phyloP scores from a whole-genome alignment of 2,113 vertebrate genomes.

The Dipodomys merriami region DNA sequence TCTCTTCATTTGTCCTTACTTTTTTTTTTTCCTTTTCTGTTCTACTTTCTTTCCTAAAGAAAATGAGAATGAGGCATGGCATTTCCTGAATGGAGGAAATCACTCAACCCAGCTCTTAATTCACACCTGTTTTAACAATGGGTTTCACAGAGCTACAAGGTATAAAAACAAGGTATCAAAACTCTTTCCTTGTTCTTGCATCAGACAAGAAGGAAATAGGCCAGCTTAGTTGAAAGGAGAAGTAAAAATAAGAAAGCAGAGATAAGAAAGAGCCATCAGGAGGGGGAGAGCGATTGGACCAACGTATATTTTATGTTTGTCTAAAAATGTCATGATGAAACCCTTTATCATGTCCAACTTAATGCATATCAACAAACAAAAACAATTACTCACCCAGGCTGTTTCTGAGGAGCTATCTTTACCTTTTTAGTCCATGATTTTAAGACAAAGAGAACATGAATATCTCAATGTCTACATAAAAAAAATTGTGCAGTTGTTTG shows the following conservation, averaged over 20 bases:
- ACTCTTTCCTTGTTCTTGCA: neutral
- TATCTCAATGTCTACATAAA: neutral
- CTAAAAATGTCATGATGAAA: too few species aligned
- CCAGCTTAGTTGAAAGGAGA: too few species aligned
- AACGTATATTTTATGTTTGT: too few species aligned
- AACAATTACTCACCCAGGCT: neutral
- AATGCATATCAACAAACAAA: too few species aligned
- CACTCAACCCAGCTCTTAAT: neutral
- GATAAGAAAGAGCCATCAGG: too few species aligned
- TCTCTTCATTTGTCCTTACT: neutral
- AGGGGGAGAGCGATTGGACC: too few species aligned
- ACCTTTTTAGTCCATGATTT: neutral
- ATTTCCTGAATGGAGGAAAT: neutral
- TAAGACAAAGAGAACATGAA: neutral
- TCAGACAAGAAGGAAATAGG: neutral
- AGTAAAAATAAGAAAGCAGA: too few species aligned
- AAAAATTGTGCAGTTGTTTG: neutral
- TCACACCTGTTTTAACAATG: neutral
- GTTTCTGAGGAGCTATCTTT: neutral
- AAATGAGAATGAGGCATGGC: neutral
- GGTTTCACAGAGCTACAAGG: neutral
- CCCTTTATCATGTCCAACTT: too few species aligned
- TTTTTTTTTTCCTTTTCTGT: neutral
- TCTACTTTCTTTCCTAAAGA: neutral
- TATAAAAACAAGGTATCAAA: neutral